phyloP scores from a whole-genome alignment of 2,888 invertebrate species.

The Caenorhabditis sulstoni region DNA sequence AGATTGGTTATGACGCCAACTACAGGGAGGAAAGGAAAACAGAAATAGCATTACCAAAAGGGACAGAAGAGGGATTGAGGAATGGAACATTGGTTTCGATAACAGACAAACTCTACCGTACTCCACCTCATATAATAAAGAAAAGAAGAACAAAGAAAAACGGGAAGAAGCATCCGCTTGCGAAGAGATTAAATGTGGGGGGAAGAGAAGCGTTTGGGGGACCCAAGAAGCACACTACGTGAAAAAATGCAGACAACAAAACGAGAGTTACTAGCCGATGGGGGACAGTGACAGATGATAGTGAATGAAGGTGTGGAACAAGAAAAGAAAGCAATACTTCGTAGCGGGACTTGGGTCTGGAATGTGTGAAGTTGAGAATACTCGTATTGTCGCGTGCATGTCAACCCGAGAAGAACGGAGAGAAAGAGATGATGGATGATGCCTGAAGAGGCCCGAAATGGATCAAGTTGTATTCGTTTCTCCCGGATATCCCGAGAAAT shows the following conservation, averaged over 20 bases:
- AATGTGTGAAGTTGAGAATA: conserved; percentile 26
- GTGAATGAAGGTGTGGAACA: conserved; percentile 12
- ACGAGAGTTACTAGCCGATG: conserved; percentile 18
- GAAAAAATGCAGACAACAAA: conserved; percentile 7
- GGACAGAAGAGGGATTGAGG: conserved; percentile 26
- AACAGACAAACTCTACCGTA: conserved; percentile 56
- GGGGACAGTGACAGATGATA: conserved; percentile 18
- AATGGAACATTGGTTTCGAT: conserved; percentile 38
- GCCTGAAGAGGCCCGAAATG: conserved; percentile 5
- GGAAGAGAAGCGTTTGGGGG: neutral
- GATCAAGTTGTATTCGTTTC: neutral
- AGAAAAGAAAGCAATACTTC: conserved; percentile 46
- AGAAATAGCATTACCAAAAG: conserved; percentile 49
- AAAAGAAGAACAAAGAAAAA: conserved; percentile 1
- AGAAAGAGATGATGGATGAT: no score
- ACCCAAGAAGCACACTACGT: neutral
- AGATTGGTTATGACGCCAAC: no score
- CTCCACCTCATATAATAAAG: conserved; percentile 31
- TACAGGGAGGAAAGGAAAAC: conserved; percentile 14
- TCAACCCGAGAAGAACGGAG: no score
- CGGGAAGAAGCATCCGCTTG: neutral
- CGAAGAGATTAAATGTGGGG: neutral
- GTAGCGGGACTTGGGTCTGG: conserved; percentile 26
- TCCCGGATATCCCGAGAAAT: neutral
- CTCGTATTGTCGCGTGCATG: no score